A percentile compares a stretch with the other conserved stretches of the same genome.
These are phyloP conservation scores for Falco cherrug DNA, from an alignment of 2,797 vertebrate genomes.

Conservation along the genomic window DNA sequence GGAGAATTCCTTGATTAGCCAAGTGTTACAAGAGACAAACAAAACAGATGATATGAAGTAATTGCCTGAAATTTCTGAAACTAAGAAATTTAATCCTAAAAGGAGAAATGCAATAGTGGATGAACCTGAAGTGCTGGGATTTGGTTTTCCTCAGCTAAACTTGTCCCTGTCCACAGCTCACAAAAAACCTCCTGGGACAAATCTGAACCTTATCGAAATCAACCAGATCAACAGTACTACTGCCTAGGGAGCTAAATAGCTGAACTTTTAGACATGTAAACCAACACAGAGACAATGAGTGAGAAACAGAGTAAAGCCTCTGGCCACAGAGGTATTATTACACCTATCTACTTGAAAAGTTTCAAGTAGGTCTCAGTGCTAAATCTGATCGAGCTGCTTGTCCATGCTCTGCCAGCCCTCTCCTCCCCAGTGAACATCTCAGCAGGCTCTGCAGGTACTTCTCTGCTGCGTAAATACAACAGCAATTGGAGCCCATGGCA, in stretches of 20 bases:
- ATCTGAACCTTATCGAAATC: background rate
- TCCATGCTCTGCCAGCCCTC: background rate
- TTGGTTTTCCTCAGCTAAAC: background rate
- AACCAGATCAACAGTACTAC: background rate
- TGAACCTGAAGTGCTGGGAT: background rate
- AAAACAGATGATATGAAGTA: background rate
- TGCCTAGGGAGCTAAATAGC: background rate
- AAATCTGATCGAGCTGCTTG: background rate
- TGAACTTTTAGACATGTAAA: background rate
- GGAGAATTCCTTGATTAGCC: background rate
- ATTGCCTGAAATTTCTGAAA: background rate
- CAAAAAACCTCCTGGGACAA: background rate
- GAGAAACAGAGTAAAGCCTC: background rate
- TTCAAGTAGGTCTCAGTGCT: background rate
- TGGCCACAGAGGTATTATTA: background rate
- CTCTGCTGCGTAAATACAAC: background rate
- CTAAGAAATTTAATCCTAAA: background rate
- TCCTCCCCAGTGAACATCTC: background rate
- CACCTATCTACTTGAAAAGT: background rate
- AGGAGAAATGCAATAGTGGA: background rate
- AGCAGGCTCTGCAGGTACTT: background rate
- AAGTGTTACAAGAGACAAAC: background rate
- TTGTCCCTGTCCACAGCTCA: background rate
- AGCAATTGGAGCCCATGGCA: background rate
- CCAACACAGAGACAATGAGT: fast-evolving